Evolutionary conservation across 2,113 vertebrate species (phyloP).

Genomic region (Nymphicus hollandicus): DNA sequence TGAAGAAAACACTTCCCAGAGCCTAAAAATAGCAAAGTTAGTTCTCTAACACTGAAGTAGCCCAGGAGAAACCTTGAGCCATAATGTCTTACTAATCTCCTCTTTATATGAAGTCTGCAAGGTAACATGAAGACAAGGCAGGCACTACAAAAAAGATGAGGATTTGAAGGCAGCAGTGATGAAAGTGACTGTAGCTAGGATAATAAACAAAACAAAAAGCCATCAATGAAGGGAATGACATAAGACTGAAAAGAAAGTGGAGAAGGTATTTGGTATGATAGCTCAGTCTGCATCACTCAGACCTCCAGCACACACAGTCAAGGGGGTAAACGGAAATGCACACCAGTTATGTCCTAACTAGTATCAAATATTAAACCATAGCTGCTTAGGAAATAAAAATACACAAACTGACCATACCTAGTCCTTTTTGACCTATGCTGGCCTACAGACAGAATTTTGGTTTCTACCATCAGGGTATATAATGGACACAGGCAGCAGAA

Average conservation of each 20-base stretch:
- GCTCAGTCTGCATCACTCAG: neutral
- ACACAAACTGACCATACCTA: neutral
- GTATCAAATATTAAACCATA: neutral
- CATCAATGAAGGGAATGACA: neutral
- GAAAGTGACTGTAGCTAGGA: neutral
- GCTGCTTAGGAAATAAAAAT: neutral
- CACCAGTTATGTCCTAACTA: neutral
- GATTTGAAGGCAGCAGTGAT: neutral
- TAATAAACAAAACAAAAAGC: neutral
- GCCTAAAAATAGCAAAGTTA: neutral
- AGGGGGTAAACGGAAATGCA: neutral
- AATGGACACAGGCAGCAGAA: neutral
- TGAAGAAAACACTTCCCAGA: neutral
- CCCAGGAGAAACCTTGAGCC: neutral
- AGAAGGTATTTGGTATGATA: neutral
- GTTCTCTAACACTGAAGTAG: neutral
- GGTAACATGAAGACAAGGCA: rapidly evolving
- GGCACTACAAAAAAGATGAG: neutral
- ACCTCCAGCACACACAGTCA: neutral
- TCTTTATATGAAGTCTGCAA: neutral
- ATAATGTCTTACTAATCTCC: neutral
- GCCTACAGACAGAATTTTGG: neutral
- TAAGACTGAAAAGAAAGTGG: neutral
- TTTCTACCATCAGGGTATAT: neutral
- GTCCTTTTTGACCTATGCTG: neutral